Evolutionary conservation across 2,888 invertebrate species (phyloP), one percentile per base, ranked within the genome.

Genomic region (Leucoma salicis): DNA sequence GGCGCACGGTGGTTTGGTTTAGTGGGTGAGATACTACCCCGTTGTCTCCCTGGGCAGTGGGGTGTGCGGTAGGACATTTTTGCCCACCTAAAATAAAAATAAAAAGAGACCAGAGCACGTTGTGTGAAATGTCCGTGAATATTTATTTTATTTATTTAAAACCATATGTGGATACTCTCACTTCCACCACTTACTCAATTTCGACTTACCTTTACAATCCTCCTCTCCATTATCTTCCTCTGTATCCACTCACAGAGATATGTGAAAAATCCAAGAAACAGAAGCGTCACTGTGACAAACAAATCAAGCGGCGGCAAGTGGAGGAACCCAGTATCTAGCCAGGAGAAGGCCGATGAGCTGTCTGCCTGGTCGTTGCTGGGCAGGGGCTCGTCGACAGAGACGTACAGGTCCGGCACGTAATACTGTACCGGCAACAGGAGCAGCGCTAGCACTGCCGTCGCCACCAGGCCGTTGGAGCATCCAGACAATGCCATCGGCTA

Each of bases 161-260:
- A n/a, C n/a, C n/a, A n/a, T n/a, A n/a, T n/a, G n/a, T n/a, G n/a
- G n/a, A n/a, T n/a, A n/a, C n/a, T n/a, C n/a, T n/a, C n/a, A n/a
- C n/a, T n/a, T n/a, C n/a, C n/a, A n/a, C n/a, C n/a, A n/a, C n/a
- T n/a, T n/a, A n/a, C n/a, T n/a, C n/a, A n/a, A n/a, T n/a, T n/a
- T 21, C 6, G 2, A 10, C 15, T 25, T 53, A 85, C 85, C 79
- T 83, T 82, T 32, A 69, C 42, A 50, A 84, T 76, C 49, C 85
- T 69, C 57, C 67, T 73, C 57, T 85, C 82, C 74, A 82, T 74
- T 24, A 80, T 50, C 62, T 84, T 84, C 46, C 78, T 75, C 44
- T 85, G 85, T 49, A 84, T 74, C 81, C 80, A 83, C 56, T 82
- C 83, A 56, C 72, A 78, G 28, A 80, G 40, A 47, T 82, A 79